Evolutionary conservation across 2,797 vertebrate genomes (phyloP), one percentile per base, ranked within the genome.

Genomic region (Spea hammondii): DNA sequence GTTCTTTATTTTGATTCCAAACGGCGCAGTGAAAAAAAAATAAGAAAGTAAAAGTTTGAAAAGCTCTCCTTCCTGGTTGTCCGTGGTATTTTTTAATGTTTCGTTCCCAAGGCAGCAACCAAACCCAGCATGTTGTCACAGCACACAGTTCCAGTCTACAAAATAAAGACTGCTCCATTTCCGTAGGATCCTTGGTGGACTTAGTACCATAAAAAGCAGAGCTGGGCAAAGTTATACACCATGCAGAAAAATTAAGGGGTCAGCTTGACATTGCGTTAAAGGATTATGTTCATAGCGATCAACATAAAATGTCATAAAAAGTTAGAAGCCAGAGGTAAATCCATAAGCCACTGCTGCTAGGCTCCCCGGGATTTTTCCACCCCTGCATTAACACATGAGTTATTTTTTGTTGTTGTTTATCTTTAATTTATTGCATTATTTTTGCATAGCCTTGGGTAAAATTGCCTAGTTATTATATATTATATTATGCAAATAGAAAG

Each of bases 1-100:
- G 66, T 57, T 64, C 55, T 70, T 70, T 49, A 65, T 75, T 79
- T 55, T 57, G 32, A 55, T 75, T 48, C 44, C 65, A 59, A 76
- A 60, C 49, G 64, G 59, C 65, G 59, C 65, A n/a, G 60, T 54
- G 8, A 8, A 8, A 49, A 59, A 8, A 49, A 64, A 50, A 17
- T 17, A 17, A 17, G 17, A 17, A 17, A 17, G 17, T 17, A n/a
- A 4, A 73, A 65, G 54, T 79, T 60, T 79, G 64, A 73, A 59
- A 65, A 14, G 17, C 2, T 54, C 13, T 67, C 45, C 69, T 44
- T 64, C 14, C 12, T 17, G 3, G 4, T 10, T 69, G 67, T 51
- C n/a, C 4, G 13, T 69, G 6, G 8, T 32, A 51, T 69, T 1
- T 69, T 51, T 69, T 13, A 69, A 53, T 17, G 67, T 69, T 47